These are phyloP conservation scores for Callosobruchus maculatus DNA, from an alignment of 2,888 invertebrate species.

Conservation along the genomic window DNA sequence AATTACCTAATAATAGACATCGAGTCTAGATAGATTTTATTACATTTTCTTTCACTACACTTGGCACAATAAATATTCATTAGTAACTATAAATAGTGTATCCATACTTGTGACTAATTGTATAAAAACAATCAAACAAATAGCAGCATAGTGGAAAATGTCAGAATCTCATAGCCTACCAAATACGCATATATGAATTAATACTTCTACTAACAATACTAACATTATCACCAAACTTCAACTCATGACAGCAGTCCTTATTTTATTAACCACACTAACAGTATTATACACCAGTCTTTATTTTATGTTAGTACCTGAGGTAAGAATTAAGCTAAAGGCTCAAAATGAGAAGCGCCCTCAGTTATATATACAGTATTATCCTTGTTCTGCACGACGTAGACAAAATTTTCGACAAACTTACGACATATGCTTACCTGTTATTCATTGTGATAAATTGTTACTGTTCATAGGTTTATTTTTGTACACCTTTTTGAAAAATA, in stretches of 20 bases:
- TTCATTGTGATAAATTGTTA: not conserved
- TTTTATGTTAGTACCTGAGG: not conserved
- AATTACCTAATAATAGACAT: not conserved
- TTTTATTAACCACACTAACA: not conserved
- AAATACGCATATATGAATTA: too few relatives aligned
- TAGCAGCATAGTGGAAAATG: too few relatives aligned
- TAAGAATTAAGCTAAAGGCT: not conserved
- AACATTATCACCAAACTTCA: not conserved
- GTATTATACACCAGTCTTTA: not conserved
- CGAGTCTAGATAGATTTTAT: too few relatives aligned
- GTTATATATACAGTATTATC: not conserved
- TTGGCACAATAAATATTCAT: too few relatives aligned
- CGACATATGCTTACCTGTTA: not conserved
- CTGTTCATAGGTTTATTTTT: not conserved
- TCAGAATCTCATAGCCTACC: too few relatives aligned
- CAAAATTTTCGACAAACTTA: not conserved
- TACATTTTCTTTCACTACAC: too few relatives aligned
- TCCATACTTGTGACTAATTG: too few relatives aligned
- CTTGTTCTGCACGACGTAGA: not conserved
- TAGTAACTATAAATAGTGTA: too few relatives aligned
- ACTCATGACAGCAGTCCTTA: not conserved
- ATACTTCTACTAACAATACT: not conserved
- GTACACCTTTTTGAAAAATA: not conserved
- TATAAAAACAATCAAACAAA: not conserved
- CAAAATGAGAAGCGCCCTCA: not conserved